Evolutionary conservation across 2,797 vertebrate species (phyloP).

Genomic region (Peromyscus nudipes): DNA sequence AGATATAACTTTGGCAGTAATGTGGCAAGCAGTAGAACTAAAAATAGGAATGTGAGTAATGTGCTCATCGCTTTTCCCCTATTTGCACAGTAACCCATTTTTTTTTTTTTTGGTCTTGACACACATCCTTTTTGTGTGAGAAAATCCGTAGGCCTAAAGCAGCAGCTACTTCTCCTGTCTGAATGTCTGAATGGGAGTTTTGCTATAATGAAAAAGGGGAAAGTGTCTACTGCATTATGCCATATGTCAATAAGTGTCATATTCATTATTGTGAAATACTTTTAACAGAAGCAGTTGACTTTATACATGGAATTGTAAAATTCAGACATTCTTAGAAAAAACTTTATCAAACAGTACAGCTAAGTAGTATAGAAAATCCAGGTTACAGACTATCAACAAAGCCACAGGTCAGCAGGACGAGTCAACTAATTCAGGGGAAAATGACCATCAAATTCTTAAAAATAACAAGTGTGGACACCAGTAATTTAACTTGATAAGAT

Average conservation of each 20-base stretch:
- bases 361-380: neutral
- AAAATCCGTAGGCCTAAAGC: conserved; percentile 35
- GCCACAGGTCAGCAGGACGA: neutral
- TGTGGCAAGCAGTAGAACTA: conserved; percentile 57
- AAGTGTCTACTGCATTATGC: neutral
- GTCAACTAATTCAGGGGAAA: neutral
- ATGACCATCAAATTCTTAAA: neutral
- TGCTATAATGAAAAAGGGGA: neutral
- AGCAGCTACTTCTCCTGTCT: neutral
- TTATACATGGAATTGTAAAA: neutral
- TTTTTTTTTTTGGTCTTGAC: conserved; percentile 50
- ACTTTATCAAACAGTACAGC: neutral
- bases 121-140: conserved; percentile 55
- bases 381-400: neutral
- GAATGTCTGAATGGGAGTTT: neutral
- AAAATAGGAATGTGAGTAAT: conserved; percentile 64
- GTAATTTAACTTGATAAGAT: neutral
- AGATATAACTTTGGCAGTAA: conserved; percentile 60
- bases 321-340: conserved; percentile 3
- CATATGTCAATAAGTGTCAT: neutral
- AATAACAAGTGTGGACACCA: neutral
- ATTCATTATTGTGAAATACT: neutral
- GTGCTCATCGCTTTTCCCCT: conserved; percentile 36
- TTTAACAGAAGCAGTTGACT: conserved; percentile 16
- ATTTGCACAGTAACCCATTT: conserved; percentile 72